Evolutionary conservation across 1,140 invertebrate genomes (phyloP).

Genomic region (Catajapyx aquilonaris): DNA sequence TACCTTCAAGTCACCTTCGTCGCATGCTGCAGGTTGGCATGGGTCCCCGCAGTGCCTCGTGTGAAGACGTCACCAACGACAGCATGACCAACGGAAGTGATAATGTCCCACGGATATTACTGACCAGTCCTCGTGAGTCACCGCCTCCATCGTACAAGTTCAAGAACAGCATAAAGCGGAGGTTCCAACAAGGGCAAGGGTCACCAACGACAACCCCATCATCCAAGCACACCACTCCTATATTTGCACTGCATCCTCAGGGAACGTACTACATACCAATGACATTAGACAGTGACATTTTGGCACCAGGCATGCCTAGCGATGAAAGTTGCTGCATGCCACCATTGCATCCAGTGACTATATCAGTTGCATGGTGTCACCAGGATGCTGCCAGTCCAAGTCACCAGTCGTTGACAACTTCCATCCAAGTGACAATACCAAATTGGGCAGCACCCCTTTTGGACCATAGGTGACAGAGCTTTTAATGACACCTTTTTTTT

Average conservation of each 20-base stretch:
- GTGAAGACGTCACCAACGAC: too few species aligned
- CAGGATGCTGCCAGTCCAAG: conserved; percentile 1
- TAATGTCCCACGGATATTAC: too few species aligned
- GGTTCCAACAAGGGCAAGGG: conserved; percentile 33
- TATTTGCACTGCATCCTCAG: conserved; percentile 59
- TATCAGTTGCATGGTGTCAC: conserved; percentile 20
- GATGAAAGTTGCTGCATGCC: conserved; percentile 10
- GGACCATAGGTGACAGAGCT: too few species aligned
- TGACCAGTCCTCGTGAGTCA: too few species aligned
- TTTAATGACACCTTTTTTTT: too few species aligned
- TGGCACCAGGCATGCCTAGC: conserved; percentile 40
- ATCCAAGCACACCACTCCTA: conserved; percentile 31
- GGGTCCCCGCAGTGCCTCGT: too few species aligned
- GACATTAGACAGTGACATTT: conserved; percentile 53
- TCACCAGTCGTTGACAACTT: neutral
- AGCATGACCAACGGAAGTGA: too few species aligned
- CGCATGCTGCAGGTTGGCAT: too few species aligned
- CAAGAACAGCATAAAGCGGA: conserved; percentile 81
- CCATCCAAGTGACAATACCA: neutral
- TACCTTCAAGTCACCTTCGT: too few species aligned
- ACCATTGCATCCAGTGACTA: conserved; percentile 27
- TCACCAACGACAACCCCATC: conserved; percentile 3
- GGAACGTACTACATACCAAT: conserved; percentile 81
- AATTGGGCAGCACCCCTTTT: neutral
- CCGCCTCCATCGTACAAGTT: conserved; percentile 59